Evolutionary conservation across 2,888 invertebrate genomes (phyloP), one percentile per base, ranked within the genome.

Genomic region (Eristalis intricaria): DNA sequence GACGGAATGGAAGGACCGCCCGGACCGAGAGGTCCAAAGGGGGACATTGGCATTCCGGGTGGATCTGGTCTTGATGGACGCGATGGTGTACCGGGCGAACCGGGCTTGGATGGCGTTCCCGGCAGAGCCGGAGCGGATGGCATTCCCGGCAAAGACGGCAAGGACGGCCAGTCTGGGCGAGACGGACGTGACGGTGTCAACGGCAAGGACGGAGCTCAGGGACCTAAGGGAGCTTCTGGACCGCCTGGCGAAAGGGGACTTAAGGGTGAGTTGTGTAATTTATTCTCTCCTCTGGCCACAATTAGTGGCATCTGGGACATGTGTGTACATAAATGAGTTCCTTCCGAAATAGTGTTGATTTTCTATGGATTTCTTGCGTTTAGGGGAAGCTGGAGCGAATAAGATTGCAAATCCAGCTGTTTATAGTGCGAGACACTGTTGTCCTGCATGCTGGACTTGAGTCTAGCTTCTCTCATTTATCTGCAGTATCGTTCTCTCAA

Each of bases 51-150:
- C 35, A 95, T 95, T 89, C 95, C 96, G 43, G 97, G 97, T 0
- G 95, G 95, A 63, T 94, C 95, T 0, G 97, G 97, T 0, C 92
- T 98, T 1, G 98, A 98, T 90, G 98, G 98, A 0, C 94, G 97
- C 75, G 97, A 98, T 89, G 98, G 98, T 3, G 95, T 98, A 0
- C 98, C 98, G 0, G 98, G 98, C 0, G 97, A 97, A 90, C 98
- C 98, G 0, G 98, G 98, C 0, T 93, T 98, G 43, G 92, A 92
- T 80, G 98, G 98, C 0, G 95, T 97, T 88, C 96, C 96, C 0
- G 97, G 98, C 1, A 94, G 97, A 75, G 97, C 97, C 85, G 98
- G 98, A 0, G 95, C 96, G 22, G 97, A 97, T 85, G 98, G 98
- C 1, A 94, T 94, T 84, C 96, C 97, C 0, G 96, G 97, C 71